Conservation (phyloP, 2,888 invertebrate species). For the Helleia helle region DNA sequence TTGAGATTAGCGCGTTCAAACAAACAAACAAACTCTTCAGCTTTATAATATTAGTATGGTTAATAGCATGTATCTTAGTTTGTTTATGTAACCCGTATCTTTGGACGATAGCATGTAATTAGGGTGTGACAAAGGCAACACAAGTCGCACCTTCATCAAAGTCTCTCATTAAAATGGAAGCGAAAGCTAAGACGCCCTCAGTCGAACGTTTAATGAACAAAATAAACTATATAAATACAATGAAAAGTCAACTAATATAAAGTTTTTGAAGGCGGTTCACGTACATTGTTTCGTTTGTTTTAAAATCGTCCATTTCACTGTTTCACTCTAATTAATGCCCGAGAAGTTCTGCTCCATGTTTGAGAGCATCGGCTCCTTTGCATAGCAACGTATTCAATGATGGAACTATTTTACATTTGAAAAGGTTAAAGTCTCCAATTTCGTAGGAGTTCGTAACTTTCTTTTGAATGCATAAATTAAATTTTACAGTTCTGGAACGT, state of each 20-base stretch:
- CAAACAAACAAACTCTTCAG: too few relatives aligned
- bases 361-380: constrained; percentile 8
- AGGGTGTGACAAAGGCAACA: constrained; percentile 49
- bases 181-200: constrained; percentile 13
- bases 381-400: constrained; percentile 9
- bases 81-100: too few relatives aligned
- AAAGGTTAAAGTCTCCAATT: constrained; percentile 10
- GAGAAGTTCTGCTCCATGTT: not conserved
- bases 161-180: constrained; percentile 46
- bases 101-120: too few relatives aligned
- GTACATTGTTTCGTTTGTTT: constrained; percentile 11
- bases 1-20: too few relatives aligned
- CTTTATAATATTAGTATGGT: too few relatives aligned
- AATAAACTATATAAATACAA: constrained; percentile 12
- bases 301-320: constrained; percentile 11
- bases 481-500: not conserved
- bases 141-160: constrained; percentile 27
- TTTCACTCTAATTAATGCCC: constrained; percentile 7
- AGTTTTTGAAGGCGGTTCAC: constrained; percentile 11
- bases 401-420: constrained; percentile 11
- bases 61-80: too few relatives aligned
- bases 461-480: constrained; percentile 10
- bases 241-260: constrained; percentile 15
- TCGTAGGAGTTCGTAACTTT: constrained; percentile 6
- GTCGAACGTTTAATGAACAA: constrained; percentile 16